phyloP scores from a whole-genome alignment of 2,113 vertebrate genomes.

The Pterocles gutturalis region DNA sequence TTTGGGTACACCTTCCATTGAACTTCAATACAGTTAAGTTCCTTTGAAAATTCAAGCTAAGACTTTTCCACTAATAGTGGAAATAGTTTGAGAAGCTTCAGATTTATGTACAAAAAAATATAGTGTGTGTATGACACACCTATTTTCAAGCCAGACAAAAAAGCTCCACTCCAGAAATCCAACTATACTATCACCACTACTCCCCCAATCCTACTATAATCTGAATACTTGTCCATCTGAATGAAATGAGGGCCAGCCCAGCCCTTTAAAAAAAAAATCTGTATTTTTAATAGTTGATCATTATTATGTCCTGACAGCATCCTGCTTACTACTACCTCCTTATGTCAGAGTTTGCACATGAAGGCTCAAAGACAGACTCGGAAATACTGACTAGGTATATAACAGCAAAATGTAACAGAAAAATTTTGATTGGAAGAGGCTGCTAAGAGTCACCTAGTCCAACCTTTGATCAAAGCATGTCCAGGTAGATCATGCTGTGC shows the following conservation, averaged over 20 bases:
- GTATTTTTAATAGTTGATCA: neutral
- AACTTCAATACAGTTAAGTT: neutral
- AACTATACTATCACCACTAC: neutral
- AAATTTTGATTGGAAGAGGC: neutral
- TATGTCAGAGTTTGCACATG: neutral
- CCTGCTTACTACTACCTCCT: neutral
- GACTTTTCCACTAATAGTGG: neutral
- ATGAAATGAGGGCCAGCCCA: neutral
- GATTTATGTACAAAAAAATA: neutral
- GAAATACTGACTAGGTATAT: neutral
- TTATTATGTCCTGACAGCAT: neutral
- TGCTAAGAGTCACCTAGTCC: neutral
- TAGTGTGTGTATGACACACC: accelerated
- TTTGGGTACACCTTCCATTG: neutral
- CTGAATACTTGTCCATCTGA: neutral
- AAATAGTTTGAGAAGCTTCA: neutral
- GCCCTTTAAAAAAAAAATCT: neutral
- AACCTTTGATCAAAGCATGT: neutral
- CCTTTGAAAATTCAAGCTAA: neutral
- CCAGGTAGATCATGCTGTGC: neutral
- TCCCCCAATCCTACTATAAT: neutral
- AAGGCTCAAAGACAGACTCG: neutral
- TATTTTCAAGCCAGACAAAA: neutral
- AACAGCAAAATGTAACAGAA: neutral
- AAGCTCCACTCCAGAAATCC: neutral